Percentiles rank a stretch among this genome's conserved stretches.
Conservation (phyloP, 2,888 invertebrate genomes). For the Leptinotarsa peninsularis region DNA sequence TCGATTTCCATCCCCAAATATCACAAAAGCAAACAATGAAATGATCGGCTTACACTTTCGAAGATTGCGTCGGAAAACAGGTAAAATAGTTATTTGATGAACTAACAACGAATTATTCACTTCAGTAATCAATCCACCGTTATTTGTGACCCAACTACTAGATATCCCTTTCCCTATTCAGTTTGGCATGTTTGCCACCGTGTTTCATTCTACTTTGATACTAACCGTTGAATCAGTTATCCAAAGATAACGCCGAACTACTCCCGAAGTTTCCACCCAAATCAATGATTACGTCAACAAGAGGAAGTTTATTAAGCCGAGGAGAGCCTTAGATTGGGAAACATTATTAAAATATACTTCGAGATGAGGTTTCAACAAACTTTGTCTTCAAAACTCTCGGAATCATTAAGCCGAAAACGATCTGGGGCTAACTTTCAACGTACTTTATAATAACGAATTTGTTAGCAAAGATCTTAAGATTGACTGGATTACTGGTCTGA, state of each 20-base stretch:
- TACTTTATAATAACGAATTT: background rate
- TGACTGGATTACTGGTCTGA: too few species aligned
- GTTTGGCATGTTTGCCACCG: conserved; percentile 12
- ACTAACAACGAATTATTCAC: background rate
- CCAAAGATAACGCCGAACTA: conserved; percentile 35
- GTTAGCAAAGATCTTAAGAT: too few species aligned
- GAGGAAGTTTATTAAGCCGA: conserved; percentile 43
- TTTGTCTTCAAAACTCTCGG: background rate
- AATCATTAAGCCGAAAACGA: background rate
- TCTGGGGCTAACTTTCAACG: background rate
- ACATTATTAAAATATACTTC: conserved; percentile 40
- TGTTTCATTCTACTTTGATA: conserved; percentile 32
- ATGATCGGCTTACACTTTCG: too few species aligned
- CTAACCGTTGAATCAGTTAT: conserved; percentile 38
- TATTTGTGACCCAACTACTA: background rate
- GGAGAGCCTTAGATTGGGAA: conserved; percentile 35
- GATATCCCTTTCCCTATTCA: conserved; percentile 1
- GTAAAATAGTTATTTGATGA: background rate
- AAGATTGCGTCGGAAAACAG: too few species aligned
- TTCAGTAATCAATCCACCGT: background rate
- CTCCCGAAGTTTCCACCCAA: conserved; percentile 39
- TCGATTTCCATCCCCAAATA: too few species aligned
- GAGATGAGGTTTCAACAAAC: conserved; percentile 17
- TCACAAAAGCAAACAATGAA: too few species aligned
- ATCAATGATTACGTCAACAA: conserved; percentile 48